Conservation (phyloP, 1,140 invertebrate genomes). For the Heliconius eleuchia region DNA sequence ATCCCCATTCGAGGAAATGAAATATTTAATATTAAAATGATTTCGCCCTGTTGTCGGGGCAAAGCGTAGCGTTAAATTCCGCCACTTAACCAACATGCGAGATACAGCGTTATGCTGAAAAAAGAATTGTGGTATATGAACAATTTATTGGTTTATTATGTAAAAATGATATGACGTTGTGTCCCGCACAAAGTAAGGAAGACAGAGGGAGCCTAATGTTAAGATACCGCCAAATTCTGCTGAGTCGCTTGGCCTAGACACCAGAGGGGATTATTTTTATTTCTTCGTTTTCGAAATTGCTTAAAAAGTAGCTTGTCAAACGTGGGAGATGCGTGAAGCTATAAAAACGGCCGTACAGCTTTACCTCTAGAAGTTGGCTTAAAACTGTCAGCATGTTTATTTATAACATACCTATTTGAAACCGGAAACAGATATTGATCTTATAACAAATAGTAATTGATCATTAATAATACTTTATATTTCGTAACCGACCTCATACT, state of each 20-base stretch:
- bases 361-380: neutral
- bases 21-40: neutral
- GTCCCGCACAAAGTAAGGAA: too few relatives aligned
- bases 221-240: too few relatives aligned
- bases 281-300: too few relatives aligned
- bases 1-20: neutral
- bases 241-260: too few relatives aligned
- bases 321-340: neutral
- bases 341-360: neutral
- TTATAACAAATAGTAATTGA: neutral
- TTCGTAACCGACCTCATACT: conserved; percentile 8
- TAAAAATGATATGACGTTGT: too few relatives aligned
- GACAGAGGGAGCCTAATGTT: too few relatives aligned
- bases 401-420: neutral
- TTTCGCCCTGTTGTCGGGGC: neutral
- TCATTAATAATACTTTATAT: neutral
- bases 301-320: too few relatives aligned
- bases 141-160: too few relatives aligned
- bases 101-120: neutral
- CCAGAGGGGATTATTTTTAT: too few relatives aligned
- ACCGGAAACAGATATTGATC: conserved; percentile 7
- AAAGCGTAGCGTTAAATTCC: neutral
- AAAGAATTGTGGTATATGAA: too few relatives aligned
- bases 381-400: conserved; percentile 1
- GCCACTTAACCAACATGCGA: neutral